These are phyloP conservation scores for Monomorium pharaonis DNA, from an alignment of 1,140 invertebrate genomes.

Conservation along the genomic window DNA sequence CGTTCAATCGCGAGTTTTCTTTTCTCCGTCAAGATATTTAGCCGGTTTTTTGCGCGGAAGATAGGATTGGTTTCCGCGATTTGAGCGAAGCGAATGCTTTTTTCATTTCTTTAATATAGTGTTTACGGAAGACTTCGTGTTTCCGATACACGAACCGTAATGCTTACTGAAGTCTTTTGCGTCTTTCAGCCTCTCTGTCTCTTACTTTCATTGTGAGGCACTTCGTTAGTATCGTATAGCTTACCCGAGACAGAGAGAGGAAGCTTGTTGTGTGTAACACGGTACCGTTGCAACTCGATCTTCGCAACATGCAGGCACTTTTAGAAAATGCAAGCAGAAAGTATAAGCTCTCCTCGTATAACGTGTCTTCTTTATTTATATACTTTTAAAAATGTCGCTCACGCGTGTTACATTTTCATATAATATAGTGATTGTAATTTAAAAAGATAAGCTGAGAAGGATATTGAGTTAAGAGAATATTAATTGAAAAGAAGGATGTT, in stretches of 20 bases:
- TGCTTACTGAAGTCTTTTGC: conserved; percentile 30
- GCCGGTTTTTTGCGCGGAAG: not conserved
- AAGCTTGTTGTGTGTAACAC: conserved; percentile 23
- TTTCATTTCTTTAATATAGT: not conserved
- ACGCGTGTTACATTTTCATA: not conserved
- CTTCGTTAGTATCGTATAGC: conserved; percentile 42
- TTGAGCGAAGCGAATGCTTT: conserved; percentile 25
- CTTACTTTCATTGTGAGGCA: conserved; percentile 40
- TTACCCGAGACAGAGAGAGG: not conserved
- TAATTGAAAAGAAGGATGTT: not conserved
- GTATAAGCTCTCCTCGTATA: conserved; percentile 6
- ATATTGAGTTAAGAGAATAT: not conserved
- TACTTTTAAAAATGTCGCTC: not conserved
- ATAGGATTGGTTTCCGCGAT: conserved; percentile 34
- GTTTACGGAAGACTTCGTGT: conserved; percentile 22
- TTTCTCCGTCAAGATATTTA: not conserved
- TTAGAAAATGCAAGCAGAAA: conserved; percentile 38
- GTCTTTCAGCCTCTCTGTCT: conserved; percentile 20
- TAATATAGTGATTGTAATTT: not conserved
- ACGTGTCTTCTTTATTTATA: conserved; percentile 1
- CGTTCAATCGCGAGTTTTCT: not conserved
- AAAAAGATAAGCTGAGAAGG: not conserved
- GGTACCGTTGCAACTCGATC: conserved; percentile 41
- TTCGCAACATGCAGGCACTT: conserved; percentile 5
- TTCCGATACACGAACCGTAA: conserved; percentile 13